Base-by-base conservation (phyloP, 2,797 vertebrate species). In the Aphelocoma californica region DNA sequence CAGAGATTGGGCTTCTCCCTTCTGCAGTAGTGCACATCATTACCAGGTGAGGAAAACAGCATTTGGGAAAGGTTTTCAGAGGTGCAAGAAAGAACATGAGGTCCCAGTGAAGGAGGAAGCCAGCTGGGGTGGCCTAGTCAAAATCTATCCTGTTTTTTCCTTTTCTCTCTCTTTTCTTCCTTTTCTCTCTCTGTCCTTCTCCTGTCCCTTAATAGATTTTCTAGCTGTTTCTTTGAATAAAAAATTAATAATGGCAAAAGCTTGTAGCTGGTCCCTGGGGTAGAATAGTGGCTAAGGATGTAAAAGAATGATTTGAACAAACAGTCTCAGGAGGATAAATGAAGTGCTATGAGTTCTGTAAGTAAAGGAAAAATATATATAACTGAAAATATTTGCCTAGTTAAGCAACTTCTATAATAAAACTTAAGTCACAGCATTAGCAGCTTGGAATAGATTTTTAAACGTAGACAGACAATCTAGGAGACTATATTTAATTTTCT, bases 261-360 rank as follows among this genome's bases (percentile, higher is more conserved):
- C 80, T 81, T 62, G 81, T 88, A 75, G 81, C 87, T 50, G 29
- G 66, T 95, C 92, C 77, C 82, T 50, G 31, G 92, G 83, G 91
- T 88, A 64, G 53, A 94, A 93, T 95, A 93, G 94, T 90, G 62
- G 86, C 83, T 73, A 93, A 94, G 67, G 78, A 95, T 82, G 66
- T 75, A 85, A 93, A 95, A 93, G 79, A 92, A 79, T 80, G 58
- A 92, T 92, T 88, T 94, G 92, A 90, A 92, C 95, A 96, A 96
- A 91, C 94, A 95, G 90, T 93, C 92, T 93, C 94, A 36, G 65
- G 95, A 93, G 95, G 67, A 93, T 91, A 80, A 95, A 93, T 93
- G 93, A 94, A 95, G 86, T 94, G 81, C 82, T 78, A 14, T 23
- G 84, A 54, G 66, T 93, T 92, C 56, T 84, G 38, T 94, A 94